A percentile compares a stretch with the other conserved stretches of the same genome.
phyloP scores from a whole-genome alignment of 2,797 vertebrate genomes.

The Vireo griseus region DNA sequence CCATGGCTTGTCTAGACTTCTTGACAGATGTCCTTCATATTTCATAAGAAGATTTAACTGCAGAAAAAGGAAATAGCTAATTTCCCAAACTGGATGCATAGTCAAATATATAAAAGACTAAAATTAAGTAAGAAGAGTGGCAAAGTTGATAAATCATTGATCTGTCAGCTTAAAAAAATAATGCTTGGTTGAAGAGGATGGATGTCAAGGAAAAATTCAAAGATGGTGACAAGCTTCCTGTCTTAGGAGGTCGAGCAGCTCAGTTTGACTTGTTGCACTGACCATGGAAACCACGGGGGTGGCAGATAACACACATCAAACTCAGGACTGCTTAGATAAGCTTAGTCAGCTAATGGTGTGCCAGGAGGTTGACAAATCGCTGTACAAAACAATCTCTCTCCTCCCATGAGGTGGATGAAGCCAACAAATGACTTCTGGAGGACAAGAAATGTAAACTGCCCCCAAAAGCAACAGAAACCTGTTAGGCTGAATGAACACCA shows the following conservation, averaged over 20 bases:
- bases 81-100: not conserved
- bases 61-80: not conserved
- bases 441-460: not conserved
- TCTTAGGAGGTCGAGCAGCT: not conserved
- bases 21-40: not conserved
- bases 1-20: not conserved
- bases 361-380: not conserved
- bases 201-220: not conserved
- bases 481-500: not conserved
- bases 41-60: not conserved
- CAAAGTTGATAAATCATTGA: not conserved
- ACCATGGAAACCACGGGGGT: not conserved
- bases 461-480: not conserved
- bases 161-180: not conserved
- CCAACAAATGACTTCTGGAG: not conserved
- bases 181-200: not conserved
- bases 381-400: not conserved
- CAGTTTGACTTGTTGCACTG: not conserved
- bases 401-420: not conserved
- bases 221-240: not conserved
- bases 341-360: not conserved
- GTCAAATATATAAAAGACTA: not conserved
- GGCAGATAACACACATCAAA: not conserved
- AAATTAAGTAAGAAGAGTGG: not conserved
- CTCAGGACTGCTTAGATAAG: not conserved